Percentiles rank a stretch among this genome's conserved stretches.
These are phyloP conservation scores for Rhegmatorhina hoffmannsi DNA, from an alignment of 2,113 vertebrate genomes.

Conservation along the genomic window DNA sequence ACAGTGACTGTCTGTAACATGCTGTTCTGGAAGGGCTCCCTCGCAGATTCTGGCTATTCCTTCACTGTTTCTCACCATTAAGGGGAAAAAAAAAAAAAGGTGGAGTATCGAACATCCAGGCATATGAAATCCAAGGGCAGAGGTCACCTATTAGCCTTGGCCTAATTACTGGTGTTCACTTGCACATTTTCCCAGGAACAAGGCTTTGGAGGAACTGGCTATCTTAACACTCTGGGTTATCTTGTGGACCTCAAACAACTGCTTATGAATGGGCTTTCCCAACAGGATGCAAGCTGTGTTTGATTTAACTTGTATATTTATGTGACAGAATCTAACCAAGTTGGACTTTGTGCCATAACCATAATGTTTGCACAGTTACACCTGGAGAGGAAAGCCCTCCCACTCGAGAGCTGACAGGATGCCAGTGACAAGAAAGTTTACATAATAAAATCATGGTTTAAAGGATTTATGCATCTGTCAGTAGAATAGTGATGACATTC, in stretches of 20 bases:
- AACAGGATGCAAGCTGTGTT: conserved; percentile 33
- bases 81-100: not conserved
- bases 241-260: not conserved
- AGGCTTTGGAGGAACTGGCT: not conserved
- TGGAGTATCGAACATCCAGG: not conserved
- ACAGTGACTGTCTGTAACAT: conserved; percentile 24
- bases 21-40: conserved; percentile 37
- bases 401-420: conserved; percentile 1
- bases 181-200: conserved; percentile 4
- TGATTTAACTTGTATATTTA: conserved; percentile 53
- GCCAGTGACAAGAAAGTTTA: conserved; percentile 33
- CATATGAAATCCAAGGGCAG: not conserved
- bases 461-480: conserved; percentile 53
- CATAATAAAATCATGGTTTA: conserved; percentile 30
- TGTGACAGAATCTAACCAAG: conserved; percentile 27
- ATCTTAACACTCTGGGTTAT: not conserved
- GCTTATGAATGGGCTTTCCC: conserved; percentile 18
- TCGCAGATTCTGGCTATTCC: conserved; percentile 29
- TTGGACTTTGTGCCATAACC: conserved; percentile 16
- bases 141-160: conserved; percentile 9
- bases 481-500: not conserved
- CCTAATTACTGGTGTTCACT: conserved; percentile 43
- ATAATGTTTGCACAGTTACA: conserved; percentile 37
- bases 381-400: conserved; percentile 42
- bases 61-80: conserved; percentile 41